A percentile compares a stretch with the other conserved stretches of the same genome.
Conservation (phyloP, 1,140 invertebrate genomes). For the Drosophila cardini region DNA sequence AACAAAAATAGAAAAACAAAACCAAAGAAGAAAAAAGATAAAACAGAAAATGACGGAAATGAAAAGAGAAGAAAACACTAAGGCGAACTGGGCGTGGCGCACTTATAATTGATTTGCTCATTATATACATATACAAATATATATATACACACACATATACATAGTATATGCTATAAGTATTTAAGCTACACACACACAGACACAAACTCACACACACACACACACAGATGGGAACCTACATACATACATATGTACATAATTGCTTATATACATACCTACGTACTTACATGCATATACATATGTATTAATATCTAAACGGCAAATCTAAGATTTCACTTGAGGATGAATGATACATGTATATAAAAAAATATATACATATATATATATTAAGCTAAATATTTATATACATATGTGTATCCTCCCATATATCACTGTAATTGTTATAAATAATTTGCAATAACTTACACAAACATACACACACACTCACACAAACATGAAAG, state of each 20-base stretch:
- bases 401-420: conserved; percentile 7
- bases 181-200: conserved; percentile 28
- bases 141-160: conserved; percentile 47
- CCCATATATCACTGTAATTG: conserved; percentile 58
- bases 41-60: conserved; percentile 33
- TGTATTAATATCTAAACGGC: conserved; percentile 46
- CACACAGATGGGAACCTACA: background rate
- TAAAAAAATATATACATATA: no score
- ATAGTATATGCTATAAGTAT: conserved; percentile 49
- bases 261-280: conserved; percentile 2
- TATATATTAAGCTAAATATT: background rate
- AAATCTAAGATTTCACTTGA: conserved; percentile 40
- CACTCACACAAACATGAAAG: conserved; percentile 22
- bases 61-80: conserved; percentile 29
- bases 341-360: conserved; percentile 28
- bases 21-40: background rate
- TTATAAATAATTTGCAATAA: conserved; percentile 74
- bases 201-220: conserved; percentile 17
- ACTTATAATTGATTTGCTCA: conserved; percentile 71
- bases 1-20: conserved; percentile 35
- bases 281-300: conserved; percentile 19
- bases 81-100: conserved; percentile 43
- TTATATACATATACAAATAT: conserved; percentile 45
- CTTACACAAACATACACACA: conserved; percentile 40
- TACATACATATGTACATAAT: conserved; percentile 4